Conservation (phyloP, 2,888 invertebrate genomes). For the Sesia apiformis region DNA sequence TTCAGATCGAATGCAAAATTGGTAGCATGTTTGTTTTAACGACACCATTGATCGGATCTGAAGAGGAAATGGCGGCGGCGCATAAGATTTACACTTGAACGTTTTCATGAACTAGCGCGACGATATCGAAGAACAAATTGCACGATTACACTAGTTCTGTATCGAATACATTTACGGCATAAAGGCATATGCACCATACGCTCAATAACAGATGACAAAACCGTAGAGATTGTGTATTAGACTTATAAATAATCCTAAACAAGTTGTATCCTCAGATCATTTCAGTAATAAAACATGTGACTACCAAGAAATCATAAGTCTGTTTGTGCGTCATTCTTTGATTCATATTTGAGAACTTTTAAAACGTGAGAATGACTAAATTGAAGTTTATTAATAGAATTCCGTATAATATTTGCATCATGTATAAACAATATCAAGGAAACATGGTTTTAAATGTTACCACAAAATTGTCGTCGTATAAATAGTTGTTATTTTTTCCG, state of each 20-base stretch:
- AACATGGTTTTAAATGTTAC: too few relatives aligned
- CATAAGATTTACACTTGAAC: slow-evolving; percentile 7
- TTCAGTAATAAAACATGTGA: background rate
- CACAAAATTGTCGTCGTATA: too few relatives aligned
- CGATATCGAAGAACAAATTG: slow-evolving; percentile 10
- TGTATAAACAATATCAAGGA: background rate
- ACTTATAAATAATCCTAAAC: background rate
- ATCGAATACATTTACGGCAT: background rate
- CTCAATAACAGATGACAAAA: background rate
- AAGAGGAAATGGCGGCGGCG: slow-evolving; percentile 7
- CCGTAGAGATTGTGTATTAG: background rate
- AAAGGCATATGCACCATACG: background rate
- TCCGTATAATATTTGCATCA: background rate
- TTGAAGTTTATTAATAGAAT: background rate
- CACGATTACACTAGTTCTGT: slow-evolving; percentile 1
- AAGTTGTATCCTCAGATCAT: background rate
- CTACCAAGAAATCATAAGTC: slow-evolving; percentile 3
- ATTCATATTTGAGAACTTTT: slow-evolving; percentile 2
- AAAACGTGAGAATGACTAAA: background rate
- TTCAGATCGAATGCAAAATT: background rate
- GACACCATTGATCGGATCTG: slow-evolving; percentile 5
- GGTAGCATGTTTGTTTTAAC: slow-evolving; percentile 9
- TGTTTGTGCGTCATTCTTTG: slow-evolving; percentile 5
- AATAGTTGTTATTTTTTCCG: too few relatives aligned
- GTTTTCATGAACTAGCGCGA: slow-evolving; percentile 5